Evolutionary conservation across 2,888 invertebrate species (phyloP), one percentile per base, ranked within the genome.

Genomic region (Agrotis clavis): DNA sequence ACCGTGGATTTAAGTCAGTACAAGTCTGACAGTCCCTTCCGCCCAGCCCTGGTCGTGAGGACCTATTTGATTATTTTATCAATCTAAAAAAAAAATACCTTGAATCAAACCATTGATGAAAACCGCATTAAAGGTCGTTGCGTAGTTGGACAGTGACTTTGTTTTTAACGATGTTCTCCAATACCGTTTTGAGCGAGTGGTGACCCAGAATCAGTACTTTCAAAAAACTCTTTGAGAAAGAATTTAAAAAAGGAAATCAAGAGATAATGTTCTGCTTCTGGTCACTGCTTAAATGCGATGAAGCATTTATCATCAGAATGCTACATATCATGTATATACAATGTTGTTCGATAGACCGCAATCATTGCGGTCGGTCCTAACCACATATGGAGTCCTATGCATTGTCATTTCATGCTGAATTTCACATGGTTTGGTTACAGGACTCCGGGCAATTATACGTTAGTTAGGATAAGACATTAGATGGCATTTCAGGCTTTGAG

Each of bases 271-370:
- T 41, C 41, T 11, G 6, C 5, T 51, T 18, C 6, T 45, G 14
- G 4, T 59, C 18, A 30, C 19, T 45, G 6, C 48, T 9, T 19
- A 4, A 19, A 16, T 48, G 4, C 21, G 57, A 25, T 11, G 16
- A 47, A 50, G 25, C 45, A 65, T 53, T 41, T 14, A n/a, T 65
- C 48, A 62, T 57, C 50, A 56, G 54, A 51, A 67, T 62, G 30
- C 67, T 41, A 63, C 47, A 41, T 14, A 76, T 65, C 45, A 45
- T 50, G 57, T 71, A 66, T 45, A 66, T 48, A 53, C 67, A 56
- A 67, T 67, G 53, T 59, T 67, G 65, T 67, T 18, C 18, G n/a
- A 63, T 19, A 65, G 41, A 77, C 79, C 78, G 63, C 72, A 77
- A 53, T 63, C 50, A 59, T 21, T 78, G 82, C 51, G 82, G 82